Conservation (phyloP, 2,113 vertebrate genomes). For the Narcine bancroftii region DNA sequence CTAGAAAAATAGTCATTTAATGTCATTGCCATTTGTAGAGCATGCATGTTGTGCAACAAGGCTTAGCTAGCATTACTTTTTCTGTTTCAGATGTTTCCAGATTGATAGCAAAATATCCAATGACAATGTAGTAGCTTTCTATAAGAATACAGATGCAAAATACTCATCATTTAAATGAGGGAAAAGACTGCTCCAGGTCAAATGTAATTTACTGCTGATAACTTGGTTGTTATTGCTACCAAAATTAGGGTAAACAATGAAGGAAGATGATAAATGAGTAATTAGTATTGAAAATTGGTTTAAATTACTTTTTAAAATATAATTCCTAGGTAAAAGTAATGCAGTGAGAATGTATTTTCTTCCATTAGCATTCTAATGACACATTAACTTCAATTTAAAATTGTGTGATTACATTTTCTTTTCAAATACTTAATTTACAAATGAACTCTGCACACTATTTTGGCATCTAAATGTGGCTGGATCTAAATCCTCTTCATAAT, state of each 20-base stretch:
- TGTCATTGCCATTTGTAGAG: not conserved
- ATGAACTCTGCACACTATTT: not conserved
- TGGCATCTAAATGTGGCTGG: not conserved
- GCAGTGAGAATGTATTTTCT: not conserved
- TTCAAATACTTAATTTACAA: not conserved
- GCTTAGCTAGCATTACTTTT: not conserved
- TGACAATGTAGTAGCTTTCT: not conserved
- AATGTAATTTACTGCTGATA: not conserved
- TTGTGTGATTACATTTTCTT: not conserved
- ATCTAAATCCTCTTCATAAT: not conserved
- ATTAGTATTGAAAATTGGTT: not conserved
- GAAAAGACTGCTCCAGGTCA: not conserved
- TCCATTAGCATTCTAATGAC: not conserved
- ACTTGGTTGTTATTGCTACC: not conserved
- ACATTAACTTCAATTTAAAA: not conserved
- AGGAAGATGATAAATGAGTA: not conserved
- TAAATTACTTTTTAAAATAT: not conserved
- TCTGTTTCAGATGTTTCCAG: not conserved
- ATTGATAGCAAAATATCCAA: not conserved
- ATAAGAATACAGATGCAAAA: not conserved
- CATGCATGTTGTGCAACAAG: not conserved
- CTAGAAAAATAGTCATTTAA: not conserved
- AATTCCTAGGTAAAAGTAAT: not conserved
- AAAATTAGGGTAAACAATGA: not conserved
- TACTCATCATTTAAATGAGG: not conserved